Evolutionary conservation across 2,888 invertebrate genomes (phyloP).

Genomic region (Cheilosia urbana): DNA sequence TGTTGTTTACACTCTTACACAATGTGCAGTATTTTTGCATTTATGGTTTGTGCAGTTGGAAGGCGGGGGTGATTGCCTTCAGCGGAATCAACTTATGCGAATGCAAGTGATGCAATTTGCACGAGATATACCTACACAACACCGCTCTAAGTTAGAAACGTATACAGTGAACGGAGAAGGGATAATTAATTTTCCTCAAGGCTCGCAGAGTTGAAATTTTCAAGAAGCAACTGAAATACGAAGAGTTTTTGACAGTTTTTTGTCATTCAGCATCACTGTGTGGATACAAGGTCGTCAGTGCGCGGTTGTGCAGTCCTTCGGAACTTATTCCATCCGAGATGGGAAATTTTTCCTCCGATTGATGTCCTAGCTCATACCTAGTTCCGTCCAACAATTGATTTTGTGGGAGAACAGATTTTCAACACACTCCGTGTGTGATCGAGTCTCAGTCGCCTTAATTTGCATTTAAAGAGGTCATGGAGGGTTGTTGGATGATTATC

Average conservation of each 20-base stretch:
- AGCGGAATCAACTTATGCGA: slow-evolving; percentile 18
- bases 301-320: neutral
- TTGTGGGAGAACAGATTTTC: neutral
- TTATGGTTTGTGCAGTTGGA: slow-evolving; percentile 30
- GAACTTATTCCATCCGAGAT: neutral
- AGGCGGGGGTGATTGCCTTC: slow-evolving; percentile 56
- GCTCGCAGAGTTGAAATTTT: slow-evolving; percentile 25
- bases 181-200: slow-evolving; percentile 39
- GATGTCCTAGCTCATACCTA: slow-evolving; percentile 55
- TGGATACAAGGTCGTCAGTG: neutral
- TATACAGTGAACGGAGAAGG: neutral
- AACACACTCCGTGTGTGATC: neutral
- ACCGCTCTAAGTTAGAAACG: slow-evolving; percentile 15
- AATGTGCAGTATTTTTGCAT: slow-evolving; percentile 54
- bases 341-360: neutral
- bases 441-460: slow-evolving; percentile 40
- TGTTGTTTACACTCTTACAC: slow-evolving; percentile 13
- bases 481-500: slow-evolving; percentile 41
- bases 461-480: slow-evolving; percentile 64
- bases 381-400: slow-evolving; percentile 54
- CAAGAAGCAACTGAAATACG: slow-evolving; percentile 9
- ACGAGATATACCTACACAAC: slow-evolving; percentile 25
- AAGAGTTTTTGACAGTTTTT: slow-evolving; percentile 3
- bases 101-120: slow-evolving; percentile 49
- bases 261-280: slow-evolving; percentile 1